Evolutionary conservation across 2,797 vertebrate species (phyloP).

Genomic region (Hemitrygon akajei): DNA sequence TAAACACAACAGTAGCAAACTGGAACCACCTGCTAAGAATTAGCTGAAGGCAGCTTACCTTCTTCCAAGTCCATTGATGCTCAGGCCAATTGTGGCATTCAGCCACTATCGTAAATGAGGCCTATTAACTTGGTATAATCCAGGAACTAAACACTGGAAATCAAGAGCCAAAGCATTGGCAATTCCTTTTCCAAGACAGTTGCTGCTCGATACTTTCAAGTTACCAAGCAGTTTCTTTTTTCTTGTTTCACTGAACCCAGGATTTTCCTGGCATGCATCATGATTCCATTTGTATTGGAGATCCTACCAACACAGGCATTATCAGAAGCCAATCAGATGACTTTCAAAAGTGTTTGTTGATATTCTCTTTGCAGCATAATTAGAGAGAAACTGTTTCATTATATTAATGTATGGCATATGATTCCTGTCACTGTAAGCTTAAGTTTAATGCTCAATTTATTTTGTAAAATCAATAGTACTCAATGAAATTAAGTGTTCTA

Average conservation of each 20-base stretch:
- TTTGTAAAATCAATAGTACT: constrained; percentile 34
- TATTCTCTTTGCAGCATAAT: not conserved
- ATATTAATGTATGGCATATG: not conserved
- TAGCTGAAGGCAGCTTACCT: not conserved
- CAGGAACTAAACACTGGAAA: not conserved
- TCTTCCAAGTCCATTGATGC: not conserved
- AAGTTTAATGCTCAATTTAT: constrained; percentile 22
- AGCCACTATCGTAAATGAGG: not conserved
- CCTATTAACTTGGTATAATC: not conserved
- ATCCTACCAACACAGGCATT: not conserved
- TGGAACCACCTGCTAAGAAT: not conserved
- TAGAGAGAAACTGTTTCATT: not conserved
- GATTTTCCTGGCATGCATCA: not conserved
- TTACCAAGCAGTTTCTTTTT: no score
- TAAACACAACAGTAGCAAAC: not conserved
- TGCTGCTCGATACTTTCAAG: no score
- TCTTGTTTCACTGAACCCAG: not conserved
- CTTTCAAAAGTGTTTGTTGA: not conserved
- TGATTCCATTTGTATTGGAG: not conserved
- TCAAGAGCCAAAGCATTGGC: no score
- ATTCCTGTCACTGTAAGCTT: not conserved
- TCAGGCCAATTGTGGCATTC: not conserved
- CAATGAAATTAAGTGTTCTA: constrained; percentile 10
- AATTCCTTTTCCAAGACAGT: no score
- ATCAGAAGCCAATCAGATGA: not conserved